Percentiles rank a stretch among this genome's conserved stretches.
These are phyloP conservation scores for Brachyistius frenatus DNA, from an alignment of 2,113 vertebrate species.

Conservation along the genomic window DNA sequence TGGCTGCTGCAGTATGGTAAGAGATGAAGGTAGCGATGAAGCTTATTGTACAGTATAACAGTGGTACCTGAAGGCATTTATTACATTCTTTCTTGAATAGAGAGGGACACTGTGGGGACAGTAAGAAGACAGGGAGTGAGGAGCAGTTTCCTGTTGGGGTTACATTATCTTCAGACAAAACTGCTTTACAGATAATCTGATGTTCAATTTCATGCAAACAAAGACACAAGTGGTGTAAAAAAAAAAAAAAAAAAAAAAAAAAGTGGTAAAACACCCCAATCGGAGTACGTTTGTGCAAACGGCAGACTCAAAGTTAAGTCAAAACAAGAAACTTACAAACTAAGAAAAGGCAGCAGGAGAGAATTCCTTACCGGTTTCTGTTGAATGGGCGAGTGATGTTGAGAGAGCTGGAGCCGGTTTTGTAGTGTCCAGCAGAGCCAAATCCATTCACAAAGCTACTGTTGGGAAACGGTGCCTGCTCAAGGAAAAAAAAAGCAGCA, in stretches of 20 bases:
- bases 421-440: slow-evolving; percentile 92
- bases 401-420: slow-evolving; percentile 89
- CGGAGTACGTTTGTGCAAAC: slow-evolving; percentile 3
- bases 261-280: slow-evolving; percentile 28
- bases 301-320: neutral
- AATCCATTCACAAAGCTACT: slow-evolving; percentile 97
- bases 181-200: slow-evolving; percentile 30
- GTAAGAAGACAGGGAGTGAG: slow-evolving; percentile 79
- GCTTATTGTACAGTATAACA: slow-evolving; percentile 67
- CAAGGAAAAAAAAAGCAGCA: neutral
- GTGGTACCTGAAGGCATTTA: slow-evolving; percentile 89
- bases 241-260: too few relatives aligned
- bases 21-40: slow-evolving; percentile 74
- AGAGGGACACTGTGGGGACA: slow-evolving; percentile 87
- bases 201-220: slow-evolving; percentile 42
- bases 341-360: neutral
- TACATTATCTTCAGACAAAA: slow-evolving; percentile 47
- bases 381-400: slow-evolving; percentile 94
- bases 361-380: slow-evolving; percentile 90
- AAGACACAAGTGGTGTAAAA: slow-evolving; percentile 34
- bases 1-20: slow-evolving; percentile 65
- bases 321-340: neutral
- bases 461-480: slow-evolving; percentile 97
- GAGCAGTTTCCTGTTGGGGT: slow-evolving; percentile 51
- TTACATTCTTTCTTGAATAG: slow-evolving; percentile 91